Evolutionary conservation across 2,797 vertebrate genomes (phyloP), one percentile per base, ranked within the genome.

Genomic region (Sphenodon punctatus): DNA sequence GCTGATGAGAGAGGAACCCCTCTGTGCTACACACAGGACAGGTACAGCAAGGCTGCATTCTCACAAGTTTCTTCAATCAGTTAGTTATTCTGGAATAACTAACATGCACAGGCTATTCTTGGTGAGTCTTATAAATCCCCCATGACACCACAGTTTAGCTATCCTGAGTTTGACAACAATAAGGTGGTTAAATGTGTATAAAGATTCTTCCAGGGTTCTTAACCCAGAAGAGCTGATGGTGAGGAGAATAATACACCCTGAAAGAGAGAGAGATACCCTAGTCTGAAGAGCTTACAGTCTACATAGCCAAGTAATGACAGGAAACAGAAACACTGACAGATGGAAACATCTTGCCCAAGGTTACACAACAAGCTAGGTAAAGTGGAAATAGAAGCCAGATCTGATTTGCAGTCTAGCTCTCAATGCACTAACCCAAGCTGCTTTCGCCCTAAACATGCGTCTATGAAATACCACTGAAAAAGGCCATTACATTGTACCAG

Each of bases 361-460:
- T 3, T 49, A 71, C 17, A 30, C 8, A 30, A n/a, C 49, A 53
- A 64, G 41, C 46, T 58, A 55, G 32, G 55, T 63, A 39, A 68
- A 42, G 11, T 27, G 38, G 27, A 25, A 36, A 36, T 59, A 80
- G 45, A 46, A 11, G 43, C 49, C 48, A 58, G 12, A 7, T 41
- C 41, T 25, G 32, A 80, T 25, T 32, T 69, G 34, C 15, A 20
- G 30, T 5, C 3, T 17, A 6, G 9, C 15, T 79, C 34, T 5
- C 65, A 43, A 34, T 4, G 4, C 9, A 53, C 53, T 75, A 0
- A 0, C 30, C 53, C 41, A 39, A 2, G 13, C 8, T 70, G 15
- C 12, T 30, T 67, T 36, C 25, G 34, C 22, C 22, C 2, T 3
- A 16, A 7, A 45, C 11, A 34, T 0, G 0, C 3, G 20, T n/a